Evolutionary conservation across 2,888 invertebrate species (phyloP).

Genomic region (Eilema depressum): DNA sequence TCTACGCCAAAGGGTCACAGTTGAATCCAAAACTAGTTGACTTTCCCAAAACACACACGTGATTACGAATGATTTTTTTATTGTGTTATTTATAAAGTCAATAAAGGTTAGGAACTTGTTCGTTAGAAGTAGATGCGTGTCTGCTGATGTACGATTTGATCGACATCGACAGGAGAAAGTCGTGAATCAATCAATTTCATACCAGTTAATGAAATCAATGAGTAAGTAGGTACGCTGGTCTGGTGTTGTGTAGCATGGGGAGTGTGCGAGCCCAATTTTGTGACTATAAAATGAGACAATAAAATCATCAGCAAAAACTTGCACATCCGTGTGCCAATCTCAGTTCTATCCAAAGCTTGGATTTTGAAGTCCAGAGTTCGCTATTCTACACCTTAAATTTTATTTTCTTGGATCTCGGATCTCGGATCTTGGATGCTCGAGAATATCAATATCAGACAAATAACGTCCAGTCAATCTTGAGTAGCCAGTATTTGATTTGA

Average conservation of each 20-base stretch:
- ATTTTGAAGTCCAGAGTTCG: no score
- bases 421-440: no score
- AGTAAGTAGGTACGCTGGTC: neutral
- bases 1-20: neutral
- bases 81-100: neutral
- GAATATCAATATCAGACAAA: no score
- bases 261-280: neutral
- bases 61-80: neutral
- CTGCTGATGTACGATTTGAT: neutral
- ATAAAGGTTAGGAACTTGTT: neutral
- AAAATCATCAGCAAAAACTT: no score
- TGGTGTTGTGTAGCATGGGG: neutral
- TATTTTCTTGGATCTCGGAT: no score
- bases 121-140: slow-evolving; percentile 1
- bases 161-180: neutral
- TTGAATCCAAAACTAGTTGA: neutral
- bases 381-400: no score
- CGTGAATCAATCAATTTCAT: neutral
- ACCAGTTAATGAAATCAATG: neutral
- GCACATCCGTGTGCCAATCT: no score
- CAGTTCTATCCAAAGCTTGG: no score
- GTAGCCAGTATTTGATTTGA: no score
- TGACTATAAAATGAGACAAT: no score
- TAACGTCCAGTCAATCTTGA: no score
- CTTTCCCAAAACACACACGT: neutral